These are phyloP conservation scores for Taenioides sp. DNA, from an alignment of 2,797 vertebrate species.

Conservation along the genomic window DNA sequence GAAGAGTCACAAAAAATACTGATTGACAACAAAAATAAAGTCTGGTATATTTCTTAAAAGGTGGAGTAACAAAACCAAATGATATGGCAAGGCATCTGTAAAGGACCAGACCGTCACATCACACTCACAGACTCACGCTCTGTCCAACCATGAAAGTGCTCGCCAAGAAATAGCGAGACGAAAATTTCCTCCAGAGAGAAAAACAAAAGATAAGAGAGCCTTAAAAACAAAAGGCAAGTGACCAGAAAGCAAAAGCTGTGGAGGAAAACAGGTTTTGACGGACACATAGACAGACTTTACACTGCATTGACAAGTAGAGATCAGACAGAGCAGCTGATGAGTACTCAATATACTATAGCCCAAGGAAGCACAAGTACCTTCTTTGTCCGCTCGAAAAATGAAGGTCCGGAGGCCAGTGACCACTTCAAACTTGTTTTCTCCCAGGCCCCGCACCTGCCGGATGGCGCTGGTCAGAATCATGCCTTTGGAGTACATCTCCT, in stretches of 20 bases:
- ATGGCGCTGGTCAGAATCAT: constrained; percentile 86
- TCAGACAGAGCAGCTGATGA: constrained; percentile 12
- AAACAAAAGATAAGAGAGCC: constrained; percentile 11
- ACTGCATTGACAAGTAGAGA: constrained; percentile 25
- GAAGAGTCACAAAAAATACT: no score
- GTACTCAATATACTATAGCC: constrained; percentile 19
- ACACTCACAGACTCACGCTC: neutral
- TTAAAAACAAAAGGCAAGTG: constrained; percentile 15
- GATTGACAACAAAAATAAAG: no score
- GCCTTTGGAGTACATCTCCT: constrained; percentile 98
- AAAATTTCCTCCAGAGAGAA: constrained; percentile 4
- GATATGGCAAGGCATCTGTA: neutral
- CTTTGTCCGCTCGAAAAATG: constrained; percentile 89
- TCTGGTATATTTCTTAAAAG: neutral
- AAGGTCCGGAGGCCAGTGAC: constrained; percentile 89
- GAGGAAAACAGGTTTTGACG: constrained; percentile 36
- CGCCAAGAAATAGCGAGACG: neutral
- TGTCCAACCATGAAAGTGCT: neutral
- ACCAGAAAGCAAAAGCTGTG: neutral
- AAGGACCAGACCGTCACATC: neutral
- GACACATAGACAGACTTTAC: constrained; percentile 28
- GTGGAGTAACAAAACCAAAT: neutral
- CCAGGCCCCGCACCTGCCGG: constrained; percentile 80
- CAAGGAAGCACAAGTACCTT: constrained; percentile 78
- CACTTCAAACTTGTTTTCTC: constrained; percentile 95